Conservation (phyloP, 2,888 invertebrate species). For the Ophion costatus region DNA sequence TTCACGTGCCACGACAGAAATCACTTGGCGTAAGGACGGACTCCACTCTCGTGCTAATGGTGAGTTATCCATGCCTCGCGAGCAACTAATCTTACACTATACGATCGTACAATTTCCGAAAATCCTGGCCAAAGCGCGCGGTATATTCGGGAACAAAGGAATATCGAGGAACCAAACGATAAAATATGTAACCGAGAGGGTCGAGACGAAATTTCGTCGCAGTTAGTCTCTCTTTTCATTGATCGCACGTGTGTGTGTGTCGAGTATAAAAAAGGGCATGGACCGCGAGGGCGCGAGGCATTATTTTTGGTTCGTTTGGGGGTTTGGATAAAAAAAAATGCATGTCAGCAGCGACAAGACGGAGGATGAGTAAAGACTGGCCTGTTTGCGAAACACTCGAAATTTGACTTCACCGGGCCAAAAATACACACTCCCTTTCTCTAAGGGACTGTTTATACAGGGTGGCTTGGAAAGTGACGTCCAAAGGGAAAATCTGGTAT, state of each 20-base stretch:
- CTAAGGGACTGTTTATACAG: slow-evolving; percentile 41
- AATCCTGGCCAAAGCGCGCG: slow-evolving; percentile 12
- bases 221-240: slow-evolving; percentile 14
- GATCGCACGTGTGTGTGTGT: slow-evolving; percentile 14
- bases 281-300: slow-evolving; percentile 15
- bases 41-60: slow-evolving; percentile 55
- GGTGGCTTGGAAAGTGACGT: background rate
- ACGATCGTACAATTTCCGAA: slow-evolving; percentile 36
- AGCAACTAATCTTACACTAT: slow-evolving; percentile 50
- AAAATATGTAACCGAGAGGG: background rate
- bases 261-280: background rate
- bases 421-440: slow-evolving; percentile 74
- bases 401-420: slow-evolving; percentile 78
- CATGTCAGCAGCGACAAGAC: slow-evolving; percentile 31
- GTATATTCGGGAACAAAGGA: background rate
- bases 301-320: slow-evolving; percentile 57
- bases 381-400: slow-evolving; percentile 78
- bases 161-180: background rate
- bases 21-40: slow-evolving; percentile 51
- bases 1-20: slow-evolving; percentile 57
- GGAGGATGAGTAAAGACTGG: slow-evolving; percentile 5
- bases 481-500: background rate
- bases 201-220: slow-evolving; percentile 11
- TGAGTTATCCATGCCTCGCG: slow-evolving; percentile 37
- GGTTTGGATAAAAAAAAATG: slow-evolving; percentile 35